These are phyloP conservation scores for Drosophila colorata DNA, from an alignment of 2,888 invertebrate genomes.

Conservation along the genomic window DNA sequence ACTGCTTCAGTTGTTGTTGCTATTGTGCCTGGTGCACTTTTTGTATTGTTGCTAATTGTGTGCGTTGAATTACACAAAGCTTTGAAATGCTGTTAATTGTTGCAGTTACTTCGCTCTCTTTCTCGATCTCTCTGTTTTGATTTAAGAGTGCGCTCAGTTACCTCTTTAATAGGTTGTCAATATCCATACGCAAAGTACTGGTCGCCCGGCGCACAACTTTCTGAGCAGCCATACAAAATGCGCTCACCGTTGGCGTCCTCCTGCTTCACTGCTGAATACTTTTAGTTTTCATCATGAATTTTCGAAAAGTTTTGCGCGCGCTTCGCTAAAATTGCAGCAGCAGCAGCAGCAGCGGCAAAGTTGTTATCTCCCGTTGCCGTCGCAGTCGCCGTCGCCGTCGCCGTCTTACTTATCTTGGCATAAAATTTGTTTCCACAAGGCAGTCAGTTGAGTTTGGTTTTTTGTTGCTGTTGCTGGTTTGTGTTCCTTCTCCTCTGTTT, in stretches of 20 bases:
- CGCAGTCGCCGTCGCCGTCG: slow-evolving; percentile 48
- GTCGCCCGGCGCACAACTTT: slow-evolving; percentile 33
- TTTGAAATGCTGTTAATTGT: slow-evolving; percentile 20
- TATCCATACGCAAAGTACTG: slow-evolving; percentile 59
- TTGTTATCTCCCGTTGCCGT: slow-evolving; percentile 62
- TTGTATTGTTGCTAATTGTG: slow-evolving; percentile 34
- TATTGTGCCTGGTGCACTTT: slow-evolving; percentile 6
- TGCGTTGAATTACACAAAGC: slow-evolving; percentile 20
- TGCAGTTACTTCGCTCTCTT: slow-evolving; percentile 13
- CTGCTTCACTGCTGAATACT: slow-evolving; percentile 50
- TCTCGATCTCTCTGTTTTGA: slow-evolving; percentile 58
- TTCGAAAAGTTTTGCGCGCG: slow-evolving; percentile 58
- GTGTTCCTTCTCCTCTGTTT: slow-evolving; percentile 52
- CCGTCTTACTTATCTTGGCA: slow-evolving; percentile 80
- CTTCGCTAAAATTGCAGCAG: slow-evolving; percentile 63
- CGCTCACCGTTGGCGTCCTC: slow-evolving; percentile 42
- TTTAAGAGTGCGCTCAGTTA: slow-evolving; percentile 63
- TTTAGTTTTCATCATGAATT: slow-evolving; percentile 80
- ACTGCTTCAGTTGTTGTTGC: not conserved
- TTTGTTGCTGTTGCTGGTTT: slow-evolving; percentile 18
- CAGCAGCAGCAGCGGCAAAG: slow-evolving; percentile 44
- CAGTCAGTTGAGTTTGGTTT: slow-evolving; percentile 39
- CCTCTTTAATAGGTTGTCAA: slow-evolving; percentile 78
- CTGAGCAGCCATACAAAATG: slow-evolving; percentile 38
- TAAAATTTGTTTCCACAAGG: slow-evolving; percentile 79